phyloP scores from a whole-genome alignment of 2,888 invertebrate species.

The Callyntrura guangdongensis region DNA sequence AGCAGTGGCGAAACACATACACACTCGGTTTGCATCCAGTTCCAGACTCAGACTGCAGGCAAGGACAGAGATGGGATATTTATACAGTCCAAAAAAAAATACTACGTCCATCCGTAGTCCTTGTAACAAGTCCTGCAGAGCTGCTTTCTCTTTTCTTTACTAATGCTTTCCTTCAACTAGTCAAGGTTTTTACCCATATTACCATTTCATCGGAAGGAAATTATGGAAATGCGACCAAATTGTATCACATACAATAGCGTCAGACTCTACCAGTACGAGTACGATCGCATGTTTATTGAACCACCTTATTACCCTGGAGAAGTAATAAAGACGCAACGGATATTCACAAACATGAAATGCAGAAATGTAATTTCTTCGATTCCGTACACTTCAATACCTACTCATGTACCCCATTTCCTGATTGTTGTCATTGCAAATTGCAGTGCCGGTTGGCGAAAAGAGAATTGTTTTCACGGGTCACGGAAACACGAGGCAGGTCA shows the following conservation, averaged over 20 bases:
- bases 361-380: not conserved
- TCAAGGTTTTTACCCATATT: not conserved
- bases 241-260: not conserved
- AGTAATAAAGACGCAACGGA: not conserved
- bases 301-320: not conserved
- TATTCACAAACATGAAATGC: not conserved
- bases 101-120: not conserved
- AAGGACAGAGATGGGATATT: too few species aligned
- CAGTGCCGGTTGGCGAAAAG: not conserved
- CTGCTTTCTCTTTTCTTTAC: not conserved
- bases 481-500: slow-evolving; percentile 12
- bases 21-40: not conserved
- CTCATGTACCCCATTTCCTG: not conserved
- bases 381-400: not conserved
- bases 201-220: slow-evolving; percentile 2
- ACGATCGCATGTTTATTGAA: not conserved
- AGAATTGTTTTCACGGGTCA: not conserved
- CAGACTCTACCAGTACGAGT: not conserved
- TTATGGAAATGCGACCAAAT: slow-evolving; percentile 14
- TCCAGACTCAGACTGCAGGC: not conserved
- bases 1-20: not conserved
- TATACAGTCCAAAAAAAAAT: too few species aligned
- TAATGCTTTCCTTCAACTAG: slow-evolving; percentile 1
- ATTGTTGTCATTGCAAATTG: not conserved
- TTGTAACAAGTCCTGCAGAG: not conserved